Percentiles rank a stretch among this genome's conserved stretches.
Evolutionary conservation across 2,797 vertebrate species (phyloP).

Genomic region (Tauraco hartlaubi): DNA sequence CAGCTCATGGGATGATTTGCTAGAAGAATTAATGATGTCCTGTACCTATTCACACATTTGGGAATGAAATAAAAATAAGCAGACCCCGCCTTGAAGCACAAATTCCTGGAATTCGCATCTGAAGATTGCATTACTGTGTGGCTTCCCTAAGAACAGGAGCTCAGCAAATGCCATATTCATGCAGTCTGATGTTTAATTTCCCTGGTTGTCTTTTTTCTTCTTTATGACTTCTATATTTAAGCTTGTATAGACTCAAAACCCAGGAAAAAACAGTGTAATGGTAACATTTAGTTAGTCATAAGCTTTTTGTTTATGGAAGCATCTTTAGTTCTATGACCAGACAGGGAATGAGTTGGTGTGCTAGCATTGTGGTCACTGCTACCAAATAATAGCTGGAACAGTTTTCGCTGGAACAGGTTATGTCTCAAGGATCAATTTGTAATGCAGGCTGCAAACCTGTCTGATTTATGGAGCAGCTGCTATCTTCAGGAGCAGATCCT

Average conservation of each 20-base stretch:
- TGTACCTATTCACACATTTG: neutral
- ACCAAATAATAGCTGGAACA: neutral
- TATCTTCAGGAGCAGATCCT: neutral
- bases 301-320: neutral
- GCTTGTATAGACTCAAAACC: neutral
- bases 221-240: neutral
- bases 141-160: neutral
- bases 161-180: neutral
- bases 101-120: neutral
- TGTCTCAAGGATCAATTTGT: neutral
- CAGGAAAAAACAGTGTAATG: neutral
- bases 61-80: neutral
- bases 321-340: neutral
- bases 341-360: fast-evolving
- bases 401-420: neutral
- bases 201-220: neutral
- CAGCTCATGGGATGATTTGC: neutral
- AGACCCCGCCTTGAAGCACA: neutral
- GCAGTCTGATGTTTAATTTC: neutral
- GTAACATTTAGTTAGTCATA: neutral
- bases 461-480: neutral
- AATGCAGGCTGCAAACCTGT: neutral
- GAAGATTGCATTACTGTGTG: neutral
- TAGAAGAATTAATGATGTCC: neutral
- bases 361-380: neutral